Conservation (phyloP, 2,888 invertebrate species). For the Capitulum mitella region DNA sequence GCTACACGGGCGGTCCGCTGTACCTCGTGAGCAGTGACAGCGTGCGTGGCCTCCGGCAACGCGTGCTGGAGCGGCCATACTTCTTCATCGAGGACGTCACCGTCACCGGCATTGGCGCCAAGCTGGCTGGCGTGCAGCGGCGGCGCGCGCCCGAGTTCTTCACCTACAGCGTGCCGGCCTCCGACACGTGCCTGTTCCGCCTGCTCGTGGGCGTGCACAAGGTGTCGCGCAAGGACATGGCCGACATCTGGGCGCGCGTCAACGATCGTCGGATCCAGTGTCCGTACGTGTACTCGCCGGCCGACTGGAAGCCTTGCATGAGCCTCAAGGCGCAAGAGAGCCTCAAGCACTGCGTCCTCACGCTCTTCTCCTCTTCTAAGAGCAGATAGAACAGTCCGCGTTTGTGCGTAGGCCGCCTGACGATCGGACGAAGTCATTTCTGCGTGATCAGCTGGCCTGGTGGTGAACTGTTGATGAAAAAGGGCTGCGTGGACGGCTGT, state of each 20-base stretch:
- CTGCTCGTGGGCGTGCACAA: slow-evolving; percentile 16
- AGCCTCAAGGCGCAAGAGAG: not conserved
- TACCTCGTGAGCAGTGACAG: slow-evolving; percentile 12
- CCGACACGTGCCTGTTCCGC: slow-evolving; percentile 2
- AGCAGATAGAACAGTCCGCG: no score
- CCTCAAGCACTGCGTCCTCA: slow-evolving; percentile 8
- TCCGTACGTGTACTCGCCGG: not conserved
- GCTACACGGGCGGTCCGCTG: slow-evolving; percentile 21
- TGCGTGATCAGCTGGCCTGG: no score
- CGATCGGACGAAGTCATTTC: no score
- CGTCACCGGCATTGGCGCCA: slow-evolving; percentile 25
- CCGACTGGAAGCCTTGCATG: not conserved
- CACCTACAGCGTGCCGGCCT: slow-evolving; percentile 3
- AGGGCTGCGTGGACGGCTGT: no score
- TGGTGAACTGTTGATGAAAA: no score
- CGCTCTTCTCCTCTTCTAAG: not conserved
- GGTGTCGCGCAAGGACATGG: not conserved
- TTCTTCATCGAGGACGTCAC: slow-evolving; percentile 26
- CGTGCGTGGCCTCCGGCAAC: not conserved
- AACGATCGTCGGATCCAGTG: not conserved
- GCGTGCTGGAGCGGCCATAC: slow-evolving; percentile 23
- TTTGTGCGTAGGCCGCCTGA: no score
- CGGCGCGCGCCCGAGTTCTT: slow-evolving; percentile 12
- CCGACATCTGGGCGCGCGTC: not conserved
- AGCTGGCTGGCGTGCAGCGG: slow-evolving; percentile 21